Conservation (phyloP, 2,888 invertebrate genomes). For the Ectobius pallidus region DNA sequence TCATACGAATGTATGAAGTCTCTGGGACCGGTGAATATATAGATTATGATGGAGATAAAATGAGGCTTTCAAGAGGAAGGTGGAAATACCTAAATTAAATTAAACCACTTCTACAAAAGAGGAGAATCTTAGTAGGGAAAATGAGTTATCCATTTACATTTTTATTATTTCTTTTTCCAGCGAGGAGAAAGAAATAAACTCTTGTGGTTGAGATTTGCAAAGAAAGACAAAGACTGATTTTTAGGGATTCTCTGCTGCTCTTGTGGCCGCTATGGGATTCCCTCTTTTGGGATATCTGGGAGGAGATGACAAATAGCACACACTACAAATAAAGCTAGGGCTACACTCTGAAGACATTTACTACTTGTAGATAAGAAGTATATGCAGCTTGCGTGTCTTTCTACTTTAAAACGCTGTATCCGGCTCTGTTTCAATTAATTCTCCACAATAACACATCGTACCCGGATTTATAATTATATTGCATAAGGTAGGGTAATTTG, state of each 20-base stretch:
- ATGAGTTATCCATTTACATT: not conserved
- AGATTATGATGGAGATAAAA: not conserved
- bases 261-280: slow-evolving; percentile 4
- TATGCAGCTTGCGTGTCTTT: not conserved
- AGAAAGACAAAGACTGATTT: not conserved
- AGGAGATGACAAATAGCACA: not conserved
- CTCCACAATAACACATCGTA: not conserved
- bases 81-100: not conserved
- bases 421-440: not conserved
- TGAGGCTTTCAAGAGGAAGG: not conserved
- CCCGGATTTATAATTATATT: too few relatives aligned
- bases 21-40: not conserved
- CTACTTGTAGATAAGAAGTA: not conserved
- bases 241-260: not conserved
- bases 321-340: not conserved
- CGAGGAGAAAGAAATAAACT: not conserved
- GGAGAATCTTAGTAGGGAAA: not conserved
- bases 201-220: slow-evolving; percentile 3
- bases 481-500: too few relatives aligned
- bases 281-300: slow-evolving; percentile 8
- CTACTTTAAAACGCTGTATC: not conserved
- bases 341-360: not conserved
- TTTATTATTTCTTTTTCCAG: not conserved
- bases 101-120: not conserved
- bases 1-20: too few relatives aligned